Evolutionary conservation across 2,888 invertebrate species (phyloP).

Genomic region (Lasioglossum oenotherae): DNA sequence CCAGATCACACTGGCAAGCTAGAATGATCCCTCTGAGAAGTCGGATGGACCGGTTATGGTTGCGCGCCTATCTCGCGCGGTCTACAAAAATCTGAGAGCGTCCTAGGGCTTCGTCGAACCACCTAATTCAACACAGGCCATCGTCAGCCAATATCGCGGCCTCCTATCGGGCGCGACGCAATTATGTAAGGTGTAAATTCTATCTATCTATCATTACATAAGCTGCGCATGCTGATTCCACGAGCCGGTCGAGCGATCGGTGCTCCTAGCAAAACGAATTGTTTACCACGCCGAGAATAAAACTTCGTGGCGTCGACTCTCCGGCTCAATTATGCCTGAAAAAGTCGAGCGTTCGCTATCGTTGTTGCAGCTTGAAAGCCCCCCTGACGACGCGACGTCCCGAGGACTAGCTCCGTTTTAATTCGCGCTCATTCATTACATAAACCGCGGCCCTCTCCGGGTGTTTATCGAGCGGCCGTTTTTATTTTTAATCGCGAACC

Average conservation of each 20-base stretch:
- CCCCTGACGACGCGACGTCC: not conserved
- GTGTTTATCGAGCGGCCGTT: constrained; percentile 72
- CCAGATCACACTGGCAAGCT: rapidly evolving
- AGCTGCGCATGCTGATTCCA: constrained; percentile 32
- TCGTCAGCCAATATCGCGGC: constrained; percentile 20
- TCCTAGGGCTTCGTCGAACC: not conserved
- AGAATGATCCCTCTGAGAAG: not conserved
- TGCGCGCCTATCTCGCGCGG: not conserved
- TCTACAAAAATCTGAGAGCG: not conserved
- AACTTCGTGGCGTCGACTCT: constrained; percentile 37
- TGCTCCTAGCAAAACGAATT: constrained; percentile 56
- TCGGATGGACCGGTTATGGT: not conserved
- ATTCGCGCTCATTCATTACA: constrained; percentile 82
- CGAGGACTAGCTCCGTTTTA: constrained; percentile 46
- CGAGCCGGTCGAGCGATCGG: constrained; percentile 34
- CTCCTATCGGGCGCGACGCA: constrained; percentile 25
- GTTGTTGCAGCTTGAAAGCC: constrained; percentile 27
- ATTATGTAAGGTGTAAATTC: constrained; percentile 55
- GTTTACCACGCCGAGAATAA: constrained; percentile 58
- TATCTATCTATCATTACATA: constrained; percentile 57
- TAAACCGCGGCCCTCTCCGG: constrained; percentile 74
- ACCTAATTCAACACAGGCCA: not conserved
- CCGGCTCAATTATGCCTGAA: constrained; percentile 28
- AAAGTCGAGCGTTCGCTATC: not conserved
- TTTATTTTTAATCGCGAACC: constrained; percentile 67